Percentiles rank a stretch among this genome's conserved stretches.
phyloP scores from a whole-genome alignment of 2,113 vertebrate species.

The Cryptomyrus ogoouensis region DNA sequence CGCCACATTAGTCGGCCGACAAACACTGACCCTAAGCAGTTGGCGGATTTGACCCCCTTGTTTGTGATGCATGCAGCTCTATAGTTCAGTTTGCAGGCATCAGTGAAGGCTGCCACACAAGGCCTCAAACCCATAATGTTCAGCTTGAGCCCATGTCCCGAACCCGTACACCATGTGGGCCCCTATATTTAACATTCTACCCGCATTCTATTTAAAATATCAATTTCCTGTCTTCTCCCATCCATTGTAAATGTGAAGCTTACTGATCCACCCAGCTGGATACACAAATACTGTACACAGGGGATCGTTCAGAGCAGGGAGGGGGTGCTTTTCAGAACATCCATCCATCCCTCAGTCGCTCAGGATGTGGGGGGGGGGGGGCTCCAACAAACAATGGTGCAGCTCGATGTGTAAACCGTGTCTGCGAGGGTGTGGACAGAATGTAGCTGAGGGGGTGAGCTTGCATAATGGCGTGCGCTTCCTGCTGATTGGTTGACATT shows the following conservation, averaged over 20 bases:
- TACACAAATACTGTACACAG: slow-evolving; percentile 4
- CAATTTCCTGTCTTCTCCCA: background rate
- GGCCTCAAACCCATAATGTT: background rate
- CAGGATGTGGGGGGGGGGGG: background rate
- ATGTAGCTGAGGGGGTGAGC: background rate
- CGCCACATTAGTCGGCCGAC: background rate
- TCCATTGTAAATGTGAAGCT: background rate
- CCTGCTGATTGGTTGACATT: background rate
- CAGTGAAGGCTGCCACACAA: background rate
- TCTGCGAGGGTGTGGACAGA: background rate
- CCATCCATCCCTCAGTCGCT: background rate
- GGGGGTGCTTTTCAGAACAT: background rate
- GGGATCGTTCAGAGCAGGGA: background rate
- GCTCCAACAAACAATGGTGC: background rate
- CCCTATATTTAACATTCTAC: background rate
- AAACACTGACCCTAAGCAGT: background rate
- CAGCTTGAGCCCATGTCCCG: background rate
- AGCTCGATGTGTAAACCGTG: background rate
- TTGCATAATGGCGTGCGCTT: background rate
- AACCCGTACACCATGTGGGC: background rate
- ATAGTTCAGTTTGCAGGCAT: background rate
- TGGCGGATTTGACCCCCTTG: background rate
- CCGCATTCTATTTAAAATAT: background rate
- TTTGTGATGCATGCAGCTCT: background rate
- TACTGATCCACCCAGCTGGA: slow-evolving; percentile 6